Base-by-base conservation (phyloP, 2,113 vertebrate genomes). In the Gopherus evgoodei region DNA sequence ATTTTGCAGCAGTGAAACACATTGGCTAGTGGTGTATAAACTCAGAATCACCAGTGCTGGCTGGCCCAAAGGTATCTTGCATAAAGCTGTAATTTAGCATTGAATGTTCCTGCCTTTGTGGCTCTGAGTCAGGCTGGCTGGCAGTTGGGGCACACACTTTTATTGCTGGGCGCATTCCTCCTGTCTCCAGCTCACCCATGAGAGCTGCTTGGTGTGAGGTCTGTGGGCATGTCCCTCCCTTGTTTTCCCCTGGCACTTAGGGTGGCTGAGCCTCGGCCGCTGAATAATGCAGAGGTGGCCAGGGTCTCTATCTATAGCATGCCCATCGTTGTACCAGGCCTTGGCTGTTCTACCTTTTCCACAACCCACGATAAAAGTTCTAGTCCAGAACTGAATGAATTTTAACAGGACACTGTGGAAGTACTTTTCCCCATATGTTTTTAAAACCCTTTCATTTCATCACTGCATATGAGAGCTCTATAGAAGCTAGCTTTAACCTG, bases 311-410 rank as follows among this genome's bases (percentile, higher is more conserved):
- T 38, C 86, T 81, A 25, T 1, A 47, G 69, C 0, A 0, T 22
- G 86, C n/a, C 47, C 42, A 4, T 78, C 75, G 2, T 16, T 44
- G 11, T 13, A 25, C 42, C 47, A 25, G 21, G 3, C 29, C 38
- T 8, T 1, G 72, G 1, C 53, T 10, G n/a, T 1, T 47, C 1
- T 22, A 0, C 0, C 22, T 1, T 69, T 38, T 83, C 57, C 86
- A 35, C 44, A 2, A 0, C 0, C 1, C 47, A 47, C 4, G 59
- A 25, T 0, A 9, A 21, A 5, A 0, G 44, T 1, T 3, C 54
- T 52, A 76, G 21, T 3, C 11, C 81, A 16, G n/a, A 57, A 49
- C 4, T 0, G 2, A 2, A 0, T 0, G 5, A 12, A 5, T 65
- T 59, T 76, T 38, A 72, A 72, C 17, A 19, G 65, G 35, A 38